phyloP scores from a whole-genome alignment of 2,113 vertebrate species.

The Syrmaticus mikado region DNA sequence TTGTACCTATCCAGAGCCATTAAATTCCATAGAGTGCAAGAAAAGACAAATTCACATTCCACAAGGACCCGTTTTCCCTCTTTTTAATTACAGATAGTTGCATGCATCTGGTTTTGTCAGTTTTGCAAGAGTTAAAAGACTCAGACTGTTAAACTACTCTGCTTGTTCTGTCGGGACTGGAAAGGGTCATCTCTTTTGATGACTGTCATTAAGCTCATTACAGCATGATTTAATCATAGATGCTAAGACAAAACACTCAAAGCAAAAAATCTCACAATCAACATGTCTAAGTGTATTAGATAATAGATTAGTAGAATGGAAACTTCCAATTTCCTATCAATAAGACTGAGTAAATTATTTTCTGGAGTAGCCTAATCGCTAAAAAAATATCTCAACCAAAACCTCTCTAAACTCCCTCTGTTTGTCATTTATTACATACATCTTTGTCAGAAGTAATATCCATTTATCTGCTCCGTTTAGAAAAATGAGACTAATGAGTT shows the following conservation, averaged over 20 bases:
- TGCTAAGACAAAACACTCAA: conserved; percentile 9
- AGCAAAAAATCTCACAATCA: conserved; percentile 17
- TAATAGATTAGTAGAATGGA: conserved; percentile 25
- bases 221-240: conserved; percentile 23
- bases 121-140: neutral
- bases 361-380: conserved; percentile 34
- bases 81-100: neutral
- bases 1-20: neutral
- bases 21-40: neutral
- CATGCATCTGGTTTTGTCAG: neutral
- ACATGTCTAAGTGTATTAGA: conserved; percentile 7
- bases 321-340: neutral
- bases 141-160: neutral
- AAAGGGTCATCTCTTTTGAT: neutral
- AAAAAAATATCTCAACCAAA: conserved; percentile 35
- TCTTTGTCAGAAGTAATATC: conserved; percentile 6
- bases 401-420: conserved; percentile 22
- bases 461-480: conserved; percentile 30
- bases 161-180: neutral
- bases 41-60: neutral
- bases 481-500: conserved; percentile 39
- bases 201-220: neutral
- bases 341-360: conserved; percentile 16
- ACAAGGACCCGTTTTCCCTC: neutral
- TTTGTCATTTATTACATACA: neutral